Conservation (phyloP, 2,113 vertebrate species). For the Hyaena hyaena region DNA sequence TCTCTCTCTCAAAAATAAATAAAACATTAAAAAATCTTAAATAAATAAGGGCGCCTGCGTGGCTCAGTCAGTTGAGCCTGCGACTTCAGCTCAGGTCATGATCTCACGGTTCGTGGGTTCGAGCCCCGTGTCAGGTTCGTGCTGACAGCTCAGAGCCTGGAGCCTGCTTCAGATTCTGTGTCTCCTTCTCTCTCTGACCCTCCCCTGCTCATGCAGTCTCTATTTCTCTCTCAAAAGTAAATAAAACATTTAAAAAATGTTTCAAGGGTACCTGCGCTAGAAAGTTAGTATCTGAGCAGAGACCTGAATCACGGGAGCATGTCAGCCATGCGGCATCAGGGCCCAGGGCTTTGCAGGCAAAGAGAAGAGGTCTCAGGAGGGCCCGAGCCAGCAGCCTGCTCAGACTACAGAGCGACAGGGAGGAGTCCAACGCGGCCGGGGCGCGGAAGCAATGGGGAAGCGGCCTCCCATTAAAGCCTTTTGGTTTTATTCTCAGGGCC, state of each 20-base stretch:
- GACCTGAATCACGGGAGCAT: neutral
- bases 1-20: too few species aligned
- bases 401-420: accelerated
- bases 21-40: too few species aligned
- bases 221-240: neutral
- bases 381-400: neutral
- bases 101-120: too few species aligned
- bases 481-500: neutral
- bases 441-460: neutral
- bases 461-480: neutral
- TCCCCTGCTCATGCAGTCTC: neutral
- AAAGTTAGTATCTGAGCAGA: neutral
- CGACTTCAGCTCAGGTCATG: too few species aligned
- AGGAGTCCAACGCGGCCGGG: neutral
- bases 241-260: neutral
- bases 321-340: neutral
- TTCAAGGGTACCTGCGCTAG: neutral
- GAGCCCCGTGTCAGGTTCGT: too few species aligned
- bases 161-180: too few species aligned
- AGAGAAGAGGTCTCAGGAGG: neutral
- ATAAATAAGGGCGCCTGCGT: too few species aligned
- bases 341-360: neutral
- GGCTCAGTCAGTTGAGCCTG: too few species aligned
- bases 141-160: too few species aligned
- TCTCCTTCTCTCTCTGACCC: too few species aligned